Percentiles rank a stretch among this genome's conserved stretches.
Conservation (phyloP, 2,113 vertebrate species). For the Raja brachyura region DNA sequence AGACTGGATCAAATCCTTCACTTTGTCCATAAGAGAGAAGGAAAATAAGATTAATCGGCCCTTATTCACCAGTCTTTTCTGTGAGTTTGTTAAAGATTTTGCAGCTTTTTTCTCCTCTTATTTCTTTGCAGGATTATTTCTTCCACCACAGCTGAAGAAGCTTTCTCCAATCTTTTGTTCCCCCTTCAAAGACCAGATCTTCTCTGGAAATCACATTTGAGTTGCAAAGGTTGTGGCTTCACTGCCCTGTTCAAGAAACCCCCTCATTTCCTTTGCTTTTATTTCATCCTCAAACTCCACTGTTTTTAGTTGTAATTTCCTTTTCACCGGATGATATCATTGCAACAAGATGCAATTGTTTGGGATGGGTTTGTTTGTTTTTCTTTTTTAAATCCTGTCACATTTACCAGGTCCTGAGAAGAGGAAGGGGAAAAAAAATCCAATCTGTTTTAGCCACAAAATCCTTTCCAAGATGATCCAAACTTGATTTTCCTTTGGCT, state of each 20-base stretch:
- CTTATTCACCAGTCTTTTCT: background rate
- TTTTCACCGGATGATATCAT: constrained; percentile 15
- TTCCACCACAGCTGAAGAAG: background rate
- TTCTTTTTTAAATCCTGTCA: background rate
- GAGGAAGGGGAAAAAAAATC: background rate
- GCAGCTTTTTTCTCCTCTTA: background rate
- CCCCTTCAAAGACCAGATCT: background rate
- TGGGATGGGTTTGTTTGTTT: too few relatives aligned
- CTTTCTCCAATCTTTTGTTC: background rate
- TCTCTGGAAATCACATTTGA: constrained; percentile 21
- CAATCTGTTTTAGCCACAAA: background rate
- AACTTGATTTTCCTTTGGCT: constrained; percentile 28
- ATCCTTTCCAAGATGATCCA: constrained; percentile 17
- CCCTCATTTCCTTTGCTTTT: constrained; percentile 12
- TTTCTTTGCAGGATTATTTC: background rate
- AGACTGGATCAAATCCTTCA: background rate
- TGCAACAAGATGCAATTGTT: background rate
- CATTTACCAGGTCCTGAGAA: constrained; percentile 28
- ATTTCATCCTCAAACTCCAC: background rate
- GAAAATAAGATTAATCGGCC: background rate
- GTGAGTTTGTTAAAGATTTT: background rate
- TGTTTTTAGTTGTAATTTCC: background rate
- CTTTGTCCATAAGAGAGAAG: background rate
- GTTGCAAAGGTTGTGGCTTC: background rate
- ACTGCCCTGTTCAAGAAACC: background rate